These are phyloP conservation scores for Drosophila littoralis DNA, from an alignment of 1,140 invertebrate species.

Conservation along the genomic window DNA sequence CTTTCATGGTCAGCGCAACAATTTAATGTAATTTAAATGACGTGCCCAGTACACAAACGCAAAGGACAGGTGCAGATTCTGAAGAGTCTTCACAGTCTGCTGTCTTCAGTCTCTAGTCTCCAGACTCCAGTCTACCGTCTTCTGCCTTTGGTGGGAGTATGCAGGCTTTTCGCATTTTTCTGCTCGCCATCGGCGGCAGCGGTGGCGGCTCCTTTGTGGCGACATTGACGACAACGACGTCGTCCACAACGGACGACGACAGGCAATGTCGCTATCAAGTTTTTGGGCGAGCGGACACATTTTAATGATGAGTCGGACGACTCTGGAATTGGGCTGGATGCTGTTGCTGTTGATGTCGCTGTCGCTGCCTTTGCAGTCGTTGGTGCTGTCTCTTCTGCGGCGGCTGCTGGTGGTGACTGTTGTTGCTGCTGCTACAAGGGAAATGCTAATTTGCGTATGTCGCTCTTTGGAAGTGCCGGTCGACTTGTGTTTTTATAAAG, in stretches of 20 bases:
- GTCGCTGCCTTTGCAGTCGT: slow-evolving; percentile 33
- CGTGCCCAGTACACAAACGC: slow-evolving; percentile 73
- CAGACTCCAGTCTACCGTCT: slow-evolving; percentile 10
- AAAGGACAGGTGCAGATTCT: slow-evolving; percentile 48
- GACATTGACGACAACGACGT: slow-evolving; percentile 75
- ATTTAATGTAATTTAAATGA: slow-evolving; percentile 85
- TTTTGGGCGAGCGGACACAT: slow-evolving; percentile 74
- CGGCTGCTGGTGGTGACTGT: slow-evolving; percentile 26
- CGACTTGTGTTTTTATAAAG: slow-evolving; percentile 39
- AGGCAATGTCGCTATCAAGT: slow-evolving; percentile 77
- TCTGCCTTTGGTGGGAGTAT: slow-evolving; percentile 70
- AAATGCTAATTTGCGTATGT: slow-evolving; percentile 82
- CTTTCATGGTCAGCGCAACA: slow-evolving; percentile 83
- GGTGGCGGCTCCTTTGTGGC: slow-evolving; percentile 60
- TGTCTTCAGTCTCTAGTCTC: slow-evolving; percentile 1
- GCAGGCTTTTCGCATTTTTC: slow-evolving; percentile 77
- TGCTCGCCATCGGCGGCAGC: slow-evolving; percentile 34
- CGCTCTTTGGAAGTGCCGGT: slow-evolving; percentile 56
- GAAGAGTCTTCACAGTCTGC: slow-evolving; percentile 29
- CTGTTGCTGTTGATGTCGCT: slow-evolving; percentile 18
- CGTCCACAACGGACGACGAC: slow-evolving; percentile 63
- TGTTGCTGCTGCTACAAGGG: slow-evolving; percentile 67
- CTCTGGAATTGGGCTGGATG: slow-evolving; percentile 62
- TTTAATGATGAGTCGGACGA: slow-evolving; percentile 78
- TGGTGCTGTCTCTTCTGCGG: slow-evolving; percentile 20